phyloP scores from a whole-genome alignment of 2,888 invertebrate genomes.

The Rutpela maculata region DNA sequence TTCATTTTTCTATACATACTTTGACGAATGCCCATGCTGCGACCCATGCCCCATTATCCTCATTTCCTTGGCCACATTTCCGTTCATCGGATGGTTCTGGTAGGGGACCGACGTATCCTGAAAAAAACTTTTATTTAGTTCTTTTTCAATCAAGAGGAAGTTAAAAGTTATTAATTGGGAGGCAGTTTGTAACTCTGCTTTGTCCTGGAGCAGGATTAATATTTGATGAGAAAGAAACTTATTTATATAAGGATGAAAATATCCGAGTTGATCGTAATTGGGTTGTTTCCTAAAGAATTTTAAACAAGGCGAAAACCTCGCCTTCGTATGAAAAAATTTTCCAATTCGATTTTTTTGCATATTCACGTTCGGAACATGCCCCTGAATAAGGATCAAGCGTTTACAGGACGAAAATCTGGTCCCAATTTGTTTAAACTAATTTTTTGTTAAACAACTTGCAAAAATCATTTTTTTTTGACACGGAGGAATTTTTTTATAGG shows the following conservation, averaged over 20 bases:
- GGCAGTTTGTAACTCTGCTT: neutral
- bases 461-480: too few relatives aligned
- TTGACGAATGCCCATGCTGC: conserved; percentile 80
- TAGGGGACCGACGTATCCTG: conserved; percentile 80
- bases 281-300: neutral
- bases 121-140: conserved; percentile 42
- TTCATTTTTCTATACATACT: conserved; percentile 73
- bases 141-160: conserved; percentile 8
- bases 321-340: too few relatives aligned
- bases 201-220: neutral
- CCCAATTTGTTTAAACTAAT: too few relatives aligned
- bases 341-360: too few relatives aligned
- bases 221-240: neutral
- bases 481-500: too few relatives aligned
- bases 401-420: too few relatives aligned
- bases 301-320: too few relatives aligned
- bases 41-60: conserved; percentile 93
- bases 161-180: conserved; percentile 26
- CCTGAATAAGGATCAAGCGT: too few relatives aligned
- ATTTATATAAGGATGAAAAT: neutral
- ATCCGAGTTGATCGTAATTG: neutral
- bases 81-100: conserved; percentile 80
- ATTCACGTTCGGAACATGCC: too few relatives aligned
- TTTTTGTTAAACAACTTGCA: too few relatives aligned
- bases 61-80: conserved; percentile 91